These are phyloP conservation scores for Globia sparganii DNA, from an alignment of 2,888 invertebrate genomes.

Conservation along the genomic window DNA sequence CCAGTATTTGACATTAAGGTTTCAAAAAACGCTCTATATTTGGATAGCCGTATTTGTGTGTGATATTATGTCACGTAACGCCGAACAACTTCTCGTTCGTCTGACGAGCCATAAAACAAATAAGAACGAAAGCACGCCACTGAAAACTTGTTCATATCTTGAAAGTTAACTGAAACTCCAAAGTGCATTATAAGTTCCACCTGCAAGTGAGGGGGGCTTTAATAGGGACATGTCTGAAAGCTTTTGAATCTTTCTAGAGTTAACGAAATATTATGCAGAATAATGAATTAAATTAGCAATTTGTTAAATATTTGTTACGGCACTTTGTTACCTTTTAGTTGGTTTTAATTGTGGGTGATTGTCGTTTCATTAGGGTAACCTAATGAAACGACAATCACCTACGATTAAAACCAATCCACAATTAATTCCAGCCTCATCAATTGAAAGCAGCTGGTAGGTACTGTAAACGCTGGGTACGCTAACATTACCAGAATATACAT, in stretches of 20 bases:
- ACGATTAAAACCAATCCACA: too few species aligned
- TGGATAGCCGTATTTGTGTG: too few species aligned
- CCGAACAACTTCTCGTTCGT: slow-evolving; percentile 5
- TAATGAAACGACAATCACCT: too few species aligned
- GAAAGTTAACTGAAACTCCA: slow-evolving; percentile 73
- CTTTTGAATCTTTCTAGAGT: slow-evolving; percentile 74
- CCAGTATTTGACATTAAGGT: too few species aligned
- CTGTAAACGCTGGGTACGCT: too few species aligned
- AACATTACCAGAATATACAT: not conserved
- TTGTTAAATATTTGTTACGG: slow-evolving; percentile 49
- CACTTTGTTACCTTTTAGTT: slow-evolving; percentile 13
- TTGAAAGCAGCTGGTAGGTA: too few species aligned
- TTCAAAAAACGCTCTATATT: too few species aligned
- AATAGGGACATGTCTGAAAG: slow-evolving; percentile 74
- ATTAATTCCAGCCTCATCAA: too few species aligned
- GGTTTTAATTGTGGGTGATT: slow-evolving; percentile 1
- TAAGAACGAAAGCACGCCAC: slow-evolving; percentile 62
- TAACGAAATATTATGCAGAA: slow-evolving; percentile 66
- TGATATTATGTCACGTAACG: slow-evolving; percentile 6
- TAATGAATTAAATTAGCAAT: slow-evolving; percentile 68
- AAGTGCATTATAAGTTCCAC: slow-evolving; percentile 84
- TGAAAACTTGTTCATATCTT: slow-evolving; percentile 78
- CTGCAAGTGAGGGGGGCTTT: slow-evolving; percentile 66
- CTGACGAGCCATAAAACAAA: slow-evolving; percentile 72
- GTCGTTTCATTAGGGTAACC: not conserved